Conservation (phyloP, 2,113 vertebrate species). For the Tamias sibiricus region DNA sequence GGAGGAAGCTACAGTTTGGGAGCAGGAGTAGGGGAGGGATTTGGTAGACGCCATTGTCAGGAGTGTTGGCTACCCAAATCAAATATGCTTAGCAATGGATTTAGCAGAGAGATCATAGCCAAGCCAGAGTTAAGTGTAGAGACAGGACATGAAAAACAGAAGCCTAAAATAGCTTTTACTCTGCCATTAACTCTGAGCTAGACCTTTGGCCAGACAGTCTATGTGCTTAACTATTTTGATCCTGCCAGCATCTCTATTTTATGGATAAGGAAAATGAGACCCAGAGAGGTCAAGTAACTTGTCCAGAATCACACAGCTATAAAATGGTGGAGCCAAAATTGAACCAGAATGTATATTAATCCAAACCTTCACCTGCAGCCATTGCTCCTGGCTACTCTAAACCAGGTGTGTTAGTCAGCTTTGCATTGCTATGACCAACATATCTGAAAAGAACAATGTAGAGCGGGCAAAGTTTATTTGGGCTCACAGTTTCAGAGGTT, state of each 20-base stretch:
- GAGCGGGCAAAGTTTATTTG: too few species aligned
- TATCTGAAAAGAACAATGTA: too few species aligned
- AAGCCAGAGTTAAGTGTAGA: not conserved
- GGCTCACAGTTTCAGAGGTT: too few species aligned
- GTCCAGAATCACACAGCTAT: not conserved
- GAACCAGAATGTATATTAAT: not conserved
- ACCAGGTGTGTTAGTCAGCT: too few species aligned
- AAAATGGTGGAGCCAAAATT: not conserved
- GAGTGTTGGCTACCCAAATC: not conserved
- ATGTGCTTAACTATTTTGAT: not conserved
- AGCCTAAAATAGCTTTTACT: not conserved
- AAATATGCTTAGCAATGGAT: not conserved
- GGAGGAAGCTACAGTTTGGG: slow-evolving; percentile 22
- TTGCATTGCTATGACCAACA: too few species aligned
- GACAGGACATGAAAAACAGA: not conserved
- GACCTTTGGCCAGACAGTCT: not conserved
- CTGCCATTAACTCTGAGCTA: not conserved
- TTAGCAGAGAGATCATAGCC: not conserved
- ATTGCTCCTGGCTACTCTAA: not conserved
- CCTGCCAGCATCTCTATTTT: not conserved
- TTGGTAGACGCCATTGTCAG: not conserved
- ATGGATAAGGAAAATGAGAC: slow-evolving; percentile 16
- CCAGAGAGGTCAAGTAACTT: not conserved
- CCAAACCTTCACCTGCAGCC: not conserved
- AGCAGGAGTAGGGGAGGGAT: not conserved